Evolutionary conservation across 2,797 vertebrate species (phyloP).

Genomic region (Valencia hispanica): DNA sequence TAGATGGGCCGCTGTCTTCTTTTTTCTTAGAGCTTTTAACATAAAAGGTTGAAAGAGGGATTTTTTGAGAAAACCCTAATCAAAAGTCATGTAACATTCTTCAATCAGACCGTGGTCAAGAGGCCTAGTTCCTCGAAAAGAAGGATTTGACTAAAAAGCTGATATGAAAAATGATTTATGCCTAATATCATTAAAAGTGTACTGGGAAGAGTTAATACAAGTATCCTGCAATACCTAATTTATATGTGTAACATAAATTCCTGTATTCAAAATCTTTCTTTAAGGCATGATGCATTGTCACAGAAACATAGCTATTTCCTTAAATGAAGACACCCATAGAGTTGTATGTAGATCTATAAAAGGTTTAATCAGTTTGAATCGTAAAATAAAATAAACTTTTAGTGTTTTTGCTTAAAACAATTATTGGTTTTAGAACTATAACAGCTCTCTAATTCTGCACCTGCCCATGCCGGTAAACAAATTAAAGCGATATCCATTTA

Average conservation of each 20-base stretch:
- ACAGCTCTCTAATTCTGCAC: background rate
- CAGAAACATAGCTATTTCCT: background rate
- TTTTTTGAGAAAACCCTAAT: background rate
- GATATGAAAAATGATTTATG: background rate
- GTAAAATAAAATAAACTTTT: background rate
- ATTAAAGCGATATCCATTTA: background rate
- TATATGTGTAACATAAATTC: background rate
- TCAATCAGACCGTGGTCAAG: background rate
- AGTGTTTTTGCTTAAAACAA: background rate
- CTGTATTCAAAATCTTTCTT: background rate
- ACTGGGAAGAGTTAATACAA: background rate
- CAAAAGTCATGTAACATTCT: slow-evolving; percentile 5
- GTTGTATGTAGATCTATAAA: background rate
- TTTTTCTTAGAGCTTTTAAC: background rate
- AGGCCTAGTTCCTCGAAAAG: background rate
- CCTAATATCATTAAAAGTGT: slow-evolving; percentile 1
- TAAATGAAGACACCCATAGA: background rate
- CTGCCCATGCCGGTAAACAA: background rate
- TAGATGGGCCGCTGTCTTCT: background rate
- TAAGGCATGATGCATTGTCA: too few species aligned
- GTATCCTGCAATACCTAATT: slow-evolving; percentile 1
- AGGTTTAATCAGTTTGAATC: background rate
- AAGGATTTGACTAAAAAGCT: background rate
- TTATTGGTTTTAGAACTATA: too few species aligned
- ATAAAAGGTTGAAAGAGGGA: slow-evolving; percentile 13